These are phyloP conservation scores for Torymus aiolomorphi DNA, from an alignment of 2,888 invertebrate genomes.

Conservation along the genomic window DNA sequence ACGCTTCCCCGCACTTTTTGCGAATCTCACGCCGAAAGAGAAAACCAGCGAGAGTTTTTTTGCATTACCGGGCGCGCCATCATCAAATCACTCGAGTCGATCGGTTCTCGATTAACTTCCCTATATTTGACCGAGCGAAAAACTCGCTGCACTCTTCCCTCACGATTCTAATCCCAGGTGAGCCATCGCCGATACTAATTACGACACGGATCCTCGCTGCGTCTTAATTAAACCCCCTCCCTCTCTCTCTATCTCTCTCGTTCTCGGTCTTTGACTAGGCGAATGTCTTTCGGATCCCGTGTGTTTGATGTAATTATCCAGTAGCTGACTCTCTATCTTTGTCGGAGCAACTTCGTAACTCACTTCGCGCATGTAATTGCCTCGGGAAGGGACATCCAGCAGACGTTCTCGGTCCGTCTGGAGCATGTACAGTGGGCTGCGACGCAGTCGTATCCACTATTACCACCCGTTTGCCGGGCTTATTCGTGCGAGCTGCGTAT, in stretches of 20 bases:
- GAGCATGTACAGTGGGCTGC: neutral
- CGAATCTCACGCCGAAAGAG: too few species aligned
- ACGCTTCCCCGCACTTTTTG: too few species aligned
- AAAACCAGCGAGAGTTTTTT: too few species aligned
- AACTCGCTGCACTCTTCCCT: neutral
- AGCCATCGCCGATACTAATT: conserved; percentile 32
- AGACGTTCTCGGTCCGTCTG: too few species aligned
- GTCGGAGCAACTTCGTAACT: conserved; percentile 16
- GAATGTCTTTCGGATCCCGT: conserved; percentile 32
- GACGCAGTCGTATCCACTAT: neutral
- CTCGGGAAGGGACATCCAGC: neutral
- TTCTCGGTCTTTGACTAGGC: conserved; percentile 19
- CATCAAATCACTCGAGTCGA: too few species aligned
- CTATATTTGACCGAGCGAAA: neutral
- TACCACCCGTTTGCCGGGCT: neutral
- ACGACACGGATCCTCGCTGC: conserved; percentile 29
- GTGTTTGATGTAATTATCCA: conserved; percentile 31
- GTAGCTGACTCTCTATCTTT: neutral
- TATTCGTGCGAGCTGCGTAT: neutral
- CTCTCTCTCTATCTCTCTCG: neutral
- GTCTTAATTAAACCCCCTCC: conserved; percentile 36
- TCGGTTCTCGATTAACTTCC: too few species aligned
- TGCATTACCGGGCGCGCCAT: too few species aligned
- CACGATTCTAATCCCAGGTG: conserved; percentile 28
- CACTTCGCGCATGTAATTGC: conserved; percentile 43